Base-by-base conservation (phyloP, 2,888 invertebrate genomes). In the Gonocerus acuteangulatus region DNA sequence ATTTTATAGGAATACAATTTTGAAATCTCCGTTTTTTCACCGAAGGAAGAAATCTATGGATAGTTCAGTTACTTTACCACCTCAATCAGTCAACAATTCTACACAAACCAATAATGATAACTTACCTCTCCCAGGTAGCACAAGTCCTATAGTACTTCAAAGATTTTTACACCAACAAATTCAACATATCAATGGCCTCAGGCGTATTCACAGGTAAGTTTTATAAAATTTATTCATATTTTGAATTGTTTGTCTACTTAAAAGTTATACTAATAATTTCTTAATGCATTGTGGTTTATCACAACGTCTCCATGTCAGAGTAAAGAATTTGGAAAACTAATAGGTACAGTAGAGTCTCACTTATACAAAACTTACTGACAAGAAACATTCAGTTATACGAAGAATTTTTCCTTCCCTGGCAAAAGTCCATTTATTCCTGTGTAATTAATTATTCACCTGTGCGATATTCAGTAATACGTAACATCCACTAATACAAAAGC, bases 101-200 rank as follows among this genome's bases (percentile, higher is more conserved):
- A 22, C 64, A 34, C 32, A 59, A 49, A 13, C 47, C 57, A 22
- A 23, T 21, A 18, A 22, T 4, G n/a, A 47, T 47, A 36, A 48
- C 27, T 15, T 27, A 3, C 19, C 54, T 13, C 59, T 62, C 0
- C 81, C 81, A 45, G 86, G 85, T 66, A 87, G 85, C 75, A 86
- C 86, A 59, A 87, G 86, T 75, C 87, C 87, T 36, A 84, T 87
- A 72, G 85, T 87, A 62, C 76, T 87, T 68, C 87, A 87, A 72
- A 78, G 87, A 72, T 87, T 86, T 72, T 84, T 85, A 71, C 87
- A 87, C 73, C 87, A 87, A 72, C 86, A 84, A 71, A 85, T 84
- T 71, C 87, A 87, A 73, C 75, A 80, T 68, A 78, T 85, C 64
- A 78, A 84, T 52, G 63, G 62, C 62, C 59, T 57, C 47, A 60